phyloP scores from a whole-genome alignment of 2,113 vertebrate species.

The Galbula dea region DNA sequence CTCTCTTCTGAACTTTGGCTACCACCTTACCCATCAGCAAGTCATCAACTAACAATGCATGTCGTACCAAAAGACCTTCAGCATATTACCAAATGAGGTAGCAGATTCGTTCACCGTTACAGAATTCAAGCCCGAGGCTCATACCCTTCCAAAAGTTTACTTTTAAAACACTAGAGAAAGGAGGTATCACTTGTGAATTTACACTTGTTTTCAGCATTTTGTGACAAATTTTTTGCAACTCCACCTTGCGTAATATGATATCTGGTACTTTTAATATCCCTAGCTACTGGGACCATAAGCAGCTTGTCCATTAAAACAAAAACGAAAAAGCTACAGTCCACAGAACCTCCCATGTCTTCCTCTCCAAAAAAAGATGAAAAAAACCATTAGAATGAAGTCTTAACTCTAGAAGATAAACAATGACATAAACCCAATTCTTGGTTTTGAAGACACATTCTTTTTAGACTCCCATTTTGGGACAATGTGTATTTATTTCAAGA shows the following conservation, averaged over 20 bases:
- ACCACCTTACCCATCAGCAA: background rate
- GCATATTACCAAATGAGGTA: rapidly evolving
- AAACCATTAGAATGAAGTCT: background rate
- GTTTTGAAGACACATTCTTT: background rate
- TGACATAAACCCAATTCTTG: background rate
- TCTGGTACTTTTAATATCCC: background rate
- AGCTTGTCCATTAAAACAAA: background rate
- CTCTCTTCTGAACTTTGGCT: background rate
- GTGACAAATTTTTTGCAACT: background rate
- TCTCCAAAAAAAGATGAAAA: background rate
- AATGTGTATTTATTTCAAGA: background rate
- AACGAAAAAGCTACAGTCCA: background rate
- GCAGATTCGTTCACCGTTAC: background rate
- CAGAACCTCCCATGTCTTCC: background rate
- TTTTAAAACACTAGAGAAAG: background rate
- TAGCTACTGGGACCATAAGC: background rate
- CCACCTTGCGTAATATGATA: background rate
- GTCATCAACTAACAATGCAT: background rate
- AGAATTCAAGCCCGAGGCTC: background rate
- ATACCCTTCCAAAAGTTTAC: background rate
- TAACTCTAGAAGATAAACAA: background rate
- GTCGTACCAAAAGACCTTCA: background rate
- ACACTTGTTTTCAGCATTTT: background rate
- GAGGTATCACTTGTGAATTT: background rate
- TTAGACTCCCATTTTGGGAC: background rate